Conservation (phyloP, 2,888 invertebrate genomes). For the Aromia moschata region DNA sequence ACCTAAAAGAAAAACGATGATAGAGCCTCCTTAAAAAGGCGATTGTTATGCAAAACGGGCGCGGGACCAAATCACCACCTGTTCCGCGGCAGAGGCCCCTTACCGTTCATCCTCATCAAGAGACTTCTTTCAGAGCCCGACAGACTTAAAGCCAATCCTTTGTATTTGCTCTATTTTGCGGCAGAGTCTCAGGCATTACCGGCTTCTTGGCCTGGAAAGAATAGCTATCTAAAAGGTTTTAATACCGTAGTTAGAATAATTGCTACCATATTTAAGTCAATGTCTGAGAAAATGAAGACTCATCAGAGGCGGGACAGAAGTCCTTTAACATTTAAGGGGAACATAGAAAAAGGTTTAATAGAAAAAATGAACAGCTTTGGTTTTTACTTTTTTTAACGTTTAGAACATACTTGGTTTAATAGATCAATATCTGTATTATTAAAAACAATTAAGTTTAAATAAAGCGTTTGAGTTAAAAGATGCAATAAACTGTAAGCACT, state of each 20-base stretch:
- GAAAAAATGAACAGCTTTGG: no score
- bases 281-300: slow-evolving; percentile 57
- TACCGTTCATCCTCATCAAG: slow-evolving; percentile 63
- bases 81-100: slow-evolving; percentile 59
- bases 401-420: no score
- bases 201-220: slow-evolving; percentile 63
- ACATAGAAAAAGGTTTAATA: no score
- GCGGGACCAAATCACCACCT: slow-evolving; percentile 62
- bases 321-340: no score
- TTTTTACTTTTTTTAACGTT: no score
- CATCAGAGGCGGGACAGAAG: slow-evolving; percentile 37
- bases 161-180: slow-evolving; percentile 63
- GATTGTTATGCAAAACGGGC: slow-evolving; percentile 65
- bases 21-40: slow-evolving; percentile 62
- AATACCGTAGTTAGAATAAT: slow-evolving; percentile 65
- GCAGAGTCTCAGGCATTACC: slow-evolving; percentile 59
- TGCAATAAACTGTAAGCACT: no score
- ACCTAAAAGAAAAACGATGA: slow-evolving; percentile 61
- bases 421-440: no score
- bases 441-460: no score
- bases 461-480: no score
- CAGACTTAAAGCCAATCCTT: slow-evolving; percentile 63
- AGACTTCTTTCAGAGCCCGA: slow-evolving; percentile 59
- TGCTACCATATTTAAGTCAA: slow-evolving; percentile 63
- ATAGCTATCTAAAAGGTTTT: slow-evolving; percentile 64